Evolutionary conservation across 1,140 invertebrate species (phyloP).

Genomic region (Lasaia peninsularis): DNA sequence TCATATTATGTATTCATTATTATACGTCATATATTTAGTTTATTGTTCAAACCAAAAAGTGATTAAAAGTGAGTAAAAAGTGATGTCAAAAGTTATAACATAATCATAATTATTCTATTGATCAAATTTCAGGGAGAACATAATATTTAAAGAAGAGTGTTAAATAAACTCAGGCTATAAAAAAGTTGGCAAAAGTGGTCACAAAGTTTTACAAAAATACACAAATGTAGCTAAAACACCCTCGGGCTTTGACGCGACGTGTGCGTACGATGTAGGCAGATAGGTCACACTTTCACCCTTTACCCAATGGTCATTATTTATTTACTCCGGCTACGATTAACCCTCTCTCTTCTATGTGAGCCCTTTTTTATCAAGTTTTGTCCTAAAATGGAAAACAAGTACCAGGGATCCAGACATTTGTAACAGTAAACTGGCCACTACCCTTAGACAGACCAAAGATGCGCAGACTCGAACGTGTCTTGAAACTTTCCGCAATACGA

Average conservation of each 20-base stretch:
- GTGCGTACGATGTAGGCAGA: not conserved
- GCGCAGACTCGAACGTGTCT: conserved; percentile 67
- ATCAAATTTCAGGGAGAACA: too few species aligned
- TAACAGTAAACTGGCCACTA: conserved; percentile 46
- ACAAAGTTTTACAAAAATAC: too few species aligned
- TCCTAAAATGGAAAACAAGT: conserved; percentile 77
- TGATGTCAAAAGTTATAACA: too few species aligned
- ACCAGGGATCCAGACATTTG: conserved; percentile 53
- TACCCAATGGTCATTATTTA: not conserved
- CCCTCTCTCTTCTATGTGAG: conserved; percentile 26
- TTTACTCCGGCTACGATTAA: conserved; percentile 17
- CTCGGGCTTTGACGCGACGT: not conserved
- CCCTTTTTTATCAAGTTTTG: conserved; percentile 76
- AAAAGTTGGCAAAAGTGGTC: too few species aligned
- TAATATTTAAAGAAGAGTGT: too few species aligned
- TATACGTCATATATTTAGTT: too few species aligned
- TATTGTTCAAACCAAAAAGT: too few species aligned
- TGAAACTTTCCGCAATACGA: conserved; percentile 36
- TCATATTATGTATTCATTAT: too few species aligned
- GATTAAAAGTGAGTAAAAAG: too few species aligned
- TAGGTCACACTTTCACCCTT: not conserved
- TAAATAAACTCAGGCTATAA: too few species aligned
- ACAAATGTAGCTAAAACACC: not conserved
- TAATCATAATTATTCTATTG: too few species aligned
- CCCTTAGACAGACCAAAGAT: conserved; percentile 65